Evolutionary conservation across 2,888 invertebrate genomes (phyloP), one percentile per base, ranked within the genome.

Genomic region (Exephanes ischioxanthus): DNA sequence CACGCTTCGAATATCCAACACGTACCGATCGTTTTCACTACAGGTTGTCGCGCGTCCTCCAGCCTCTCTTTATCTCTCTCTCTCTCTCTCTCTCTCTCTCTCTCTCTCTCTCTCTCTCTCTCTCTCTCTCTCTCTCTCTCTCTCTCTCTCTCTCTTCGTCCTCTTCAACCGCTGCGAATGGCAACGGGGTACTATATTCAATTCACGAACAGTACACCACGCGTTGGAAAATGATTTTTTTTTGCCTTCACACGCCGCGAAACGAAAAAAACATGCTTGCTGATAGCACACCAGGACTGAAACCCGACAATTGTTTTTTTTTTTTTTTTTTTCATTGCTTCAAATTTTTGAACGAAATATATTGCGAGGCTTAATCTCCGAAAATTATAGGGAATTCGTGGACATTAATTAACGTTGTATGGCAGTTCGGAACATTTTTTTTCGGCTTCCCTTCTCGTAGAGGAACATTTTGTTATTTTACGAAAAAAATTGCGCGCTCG

Each of bases 1-100:
- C 86, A 87, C 84, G 86, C 83, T 83, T 83, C 83, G 72, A 87
- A 87, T 86, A 87, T 86, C 83, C 78, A 84, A 84, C 82, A 30
- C 72, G 78, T 83, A 80, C 80, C 63, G 84, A 87, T 83, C 83
- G 83, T 75, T 80, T 75, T 84, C 76, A 82, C 84, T 79, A 82
- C 81, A 81, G 80, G 61, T 82, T 83, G 45, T 45, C 73, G 68
- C 70, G 61, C 73, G 80, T 77, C 72, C 63, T 48, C 30, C 53
- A 70, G 22, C 51, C 22, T 51, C 58, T 37, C 70, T 30, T 63
- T 82, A 45, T 45, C 78, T 61, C 67, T 55, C 41, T 6, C 48
- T 22, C 33, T 22, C 6, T n/a, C 45, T 4, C 48, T 16, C 16
- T 4, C 16, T 16, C 48, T 3, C 14, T 48, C 16, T n/a, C n/a